Base-by-base conservation (phyloP, 2,113 vertebrate species). In the Eonycteris spelaea region DNA sequence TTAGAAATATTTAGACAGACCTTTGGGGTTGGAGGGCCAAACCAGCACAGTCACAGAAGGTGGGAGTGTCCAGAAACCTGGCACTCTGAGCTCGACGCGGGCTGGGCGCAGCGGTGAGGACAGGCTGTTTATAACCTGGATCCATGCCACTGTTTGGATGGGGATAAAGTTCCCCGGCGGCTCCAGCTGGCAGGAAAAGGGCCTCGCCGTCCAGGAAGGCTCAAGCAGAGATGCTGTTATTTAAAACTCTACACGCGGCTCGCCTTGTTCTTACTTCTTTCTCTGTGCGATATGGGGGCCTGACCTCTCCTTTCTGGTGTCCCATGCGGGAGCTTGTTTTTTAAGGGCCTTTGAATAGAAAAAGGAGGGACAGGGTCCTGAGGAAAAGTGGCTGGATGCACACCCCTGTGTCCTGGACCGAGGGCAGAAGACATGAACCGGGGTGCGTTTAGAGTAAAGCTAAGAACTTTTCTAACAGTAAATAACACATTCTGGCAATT, bases 201-300 rank as follows among this genome's bases (percentile, higher is more conserved):
- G 67, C 89, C 9, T 92, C 55, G 35, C 67, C 78, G 59, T 63
- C 90, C 94, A 91, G 92, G 93, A 96, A 96, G 92, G 78, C 82
- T 68, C 86, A 4, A 12, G 84, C 92, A 59, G 3, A 2, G 88
- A 95, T 68, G 63, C 84, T 65, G 61, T 97, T 97, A 93, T 97
- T 97, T 97, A 95, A 94, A 95, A 97, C 96, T 93, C 89, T 89
- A 88, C 97, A 97, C 95, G 96, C 75, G 90, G 82, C 53, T 95
- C 0, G 1, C 92, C 59, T 90, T 77, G 48, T 85, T 68, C 93
- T 95, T 68, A 28, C 33, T 79, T 82, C 67, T 89, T 90, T 91
- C 88, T 24, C 7, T 75, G 85, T 3, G 48, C 90, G 74, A 28
- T n/a, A 3, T 33, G 65, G 74, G 95, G 90, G 88, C 85, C 77